A percentile compares a stretch with the other conserved stretches of the same genome.
Conservation (phyloP, 2,113 vertebrate genomes). For the Otocyon megalotis region DNA sequence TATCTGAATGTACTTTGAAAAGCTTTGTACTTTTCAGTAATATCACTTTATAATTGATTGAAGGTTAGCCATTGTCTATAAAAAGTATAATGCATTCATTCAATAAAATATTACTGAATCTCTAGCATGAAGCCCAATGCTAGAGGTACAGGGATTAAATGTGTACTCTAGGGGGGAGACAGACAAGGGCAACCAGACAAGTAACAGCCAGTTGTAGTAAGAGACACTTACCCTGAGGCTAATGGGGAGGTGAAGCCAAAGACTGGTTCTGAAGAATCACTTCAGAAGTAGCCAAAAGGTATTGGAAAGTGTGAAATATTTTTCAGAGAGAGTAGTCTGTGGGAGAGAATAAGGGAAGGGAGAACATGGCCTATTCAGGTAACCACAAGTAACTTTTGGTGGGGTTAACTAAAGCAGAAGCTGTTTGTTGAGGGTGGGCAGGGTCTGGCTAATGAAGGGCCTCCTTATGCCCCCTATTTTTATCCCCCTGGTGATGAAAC, state of each 20-base stretch:
- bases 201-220: neutral
- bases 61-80: neutral
- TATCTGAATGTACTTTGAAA: conserved; percentile 2
- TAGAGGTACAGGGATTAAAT: neutral
- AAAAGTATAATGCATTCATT: neutral
- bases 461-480: neutral
- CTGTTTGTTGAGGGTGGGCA: neutral
- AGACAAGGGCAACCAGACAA: neutral
- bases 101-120: neutral
- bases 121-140: neutral
- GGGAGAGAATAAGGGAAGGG: accelerated
- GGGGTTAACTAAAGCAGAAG: neutral
- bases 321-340: neutral
- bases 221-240: neutral
- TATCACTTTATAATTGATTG: neutral
- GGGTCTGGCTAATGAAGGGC: neutral
- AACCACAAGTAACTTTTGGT: neutral
- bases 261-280: neutral
- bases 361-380: neutral
- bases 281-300: neutral
- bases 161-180: neutral
- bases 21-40: neutral
- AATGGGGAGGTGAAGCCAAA: neutral
- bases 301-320: neutral
- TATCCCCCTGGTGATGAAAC: neutral